These are phyloP conservation scores for Pyxicephalus adspersus DNA, from an alignment of 2,113 vertebrate genomes.

Conservation along the genomic window DNA sequence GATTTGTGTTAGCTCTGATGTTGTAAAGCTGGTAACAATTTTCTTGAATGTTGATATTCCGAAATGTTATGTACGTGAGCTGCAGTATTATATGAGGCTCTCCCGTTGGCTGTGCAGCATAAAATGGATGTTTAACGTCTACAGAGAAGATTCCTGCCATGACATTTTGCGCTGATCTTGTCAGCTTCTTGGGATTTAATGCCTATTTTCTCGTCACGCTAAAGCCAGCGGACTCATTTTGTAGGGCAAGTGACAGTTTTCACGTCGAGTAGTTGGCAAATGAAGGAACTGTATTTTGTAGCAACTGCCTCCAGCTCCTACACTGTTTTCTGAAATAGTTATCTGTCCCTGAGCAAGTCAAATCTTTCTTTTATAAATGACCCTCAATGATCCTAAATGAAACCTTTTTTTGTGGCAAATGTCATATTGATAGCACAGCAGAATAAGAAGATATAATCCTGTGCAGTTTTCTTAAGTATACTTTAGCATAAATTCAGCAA, in stretches of 20 bases:
- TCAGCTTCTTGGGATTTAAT: background rate
- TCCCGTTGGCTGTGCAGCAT: background rate
- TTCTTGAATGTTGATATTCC: conserved; percentile 8
- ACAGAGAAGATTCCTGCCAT: background rate
- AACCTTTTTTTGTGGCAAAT: too few species aligned
- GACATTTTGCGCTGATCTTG: background rate
- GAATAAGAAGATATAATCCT: too few species aligned
- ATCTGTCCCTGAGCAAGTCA: background rate
- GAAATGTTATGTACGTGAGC: conserved; percentile 24
- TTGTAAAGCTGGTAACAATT: conserved; percentile 9
- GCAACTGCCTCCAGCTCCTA: background rate
- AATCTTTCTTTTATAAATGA: background rate
- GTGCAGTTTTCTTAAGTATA: too few species aligned
- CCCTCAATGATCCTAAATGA: too few species aligned
- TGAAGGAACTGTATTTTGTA: background rate
- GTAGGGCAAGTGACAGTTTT: conserved; percentile 7
- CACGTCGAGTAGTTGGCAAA: background rate
- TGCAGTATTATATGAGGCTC: background rate
- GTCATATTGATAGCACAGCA: too few species aligned
- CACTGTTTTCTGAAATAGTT: background rate
- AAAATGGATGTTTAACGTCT: conserved; percentile 12
- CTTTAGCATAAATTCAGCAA: too few species aligned
- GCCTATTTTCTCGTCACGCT: background rate
- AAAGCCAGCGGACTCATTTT: background rate
- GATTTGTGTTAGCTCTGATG: background rate